phyloP scores from a whole-genome alignment of 2,888 invertebrate genomes.

The Acanthosepion pharaonis region DNA sequence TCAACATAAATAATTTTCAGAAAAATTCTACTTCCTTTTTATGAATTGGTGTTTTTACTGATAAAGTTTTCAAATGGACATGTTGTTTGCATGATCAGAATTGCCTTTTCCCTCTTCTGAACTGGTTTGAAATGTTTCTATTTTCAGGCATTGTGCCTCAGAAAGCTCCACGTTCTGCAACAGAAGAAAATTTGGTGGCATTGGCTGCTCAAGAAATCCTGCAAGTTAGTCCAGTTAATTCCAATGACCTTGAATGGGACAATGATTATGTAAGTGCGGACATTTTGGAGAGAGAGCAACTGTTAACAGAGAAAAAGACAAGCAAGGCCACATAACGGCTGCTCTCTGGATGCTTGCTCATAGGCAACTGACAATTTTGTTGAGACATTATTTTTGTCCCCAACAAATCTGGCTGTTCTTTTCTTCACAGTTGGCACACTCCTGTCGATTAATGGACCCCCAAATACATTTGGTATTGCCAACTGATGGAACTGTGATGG shows the following conservation, averaged over 20 bases:
- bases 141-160: slow-evolving; percentile 49
- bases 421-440: background rate
- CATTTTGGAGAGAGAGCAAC: slow-evolving; percentile 58
- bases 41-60: too few relatives aligned
- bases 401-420: background rate
- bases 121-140: background rate
- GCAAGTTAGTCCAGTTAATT: slow-evolving; percentile 54
- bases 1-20: too few relatives aligned
- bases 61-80: background rate
- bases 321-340: background rate
- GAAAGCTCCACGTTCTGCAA: slow-evolving; percentile 44
- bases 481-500: background rate
- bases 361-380: background rate
- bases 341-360: background rate
- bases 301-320: slow-evolving; percentile 50
- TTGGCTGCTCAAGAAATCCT: slow-evolving; percentile 48
- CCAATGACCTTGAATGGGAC: slow-evolving; percentile 68
- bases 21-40: too few relatives aligned
- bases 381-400: background rate
- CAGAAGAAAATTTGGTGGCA: slow-evolving; percentile 50
- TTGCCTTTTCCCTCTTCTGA: background rate
- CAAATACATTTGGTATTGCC: too few relatives aligned
- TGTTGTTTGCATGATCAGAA: background rate
- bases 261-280: slow-evolving; percentile 67
- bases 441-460: too few relatives aligned